phyloP scores from a whole-genome alignment of 2,888 invertebrate genomes.

The Oegoconia quadripuncta region DNA sequence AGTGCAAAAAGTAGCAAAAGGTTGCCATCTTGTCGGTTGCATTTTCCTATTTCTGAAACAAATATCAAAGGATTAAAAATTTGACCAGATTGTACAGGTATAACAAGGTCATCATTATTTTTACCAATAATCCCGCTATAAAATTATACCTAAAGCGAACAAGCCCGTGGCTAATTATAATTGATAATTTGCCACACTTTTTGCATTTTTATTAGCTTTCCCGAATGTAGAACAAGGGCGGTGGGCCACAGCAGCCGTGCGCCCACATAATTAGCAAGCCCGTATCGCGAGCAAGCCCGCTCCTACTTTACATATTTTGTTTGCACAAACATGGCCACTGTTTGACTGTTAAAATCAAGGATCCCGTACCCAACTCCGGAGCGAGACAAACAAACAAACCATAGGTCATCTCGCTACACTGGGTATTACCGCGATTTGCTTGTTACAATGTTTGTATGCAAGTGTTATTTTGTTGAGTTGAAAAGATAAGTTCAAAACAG shows the following conservation, averaged over 20 bases:
- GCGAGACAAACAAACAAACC: conserved; percentile 43
- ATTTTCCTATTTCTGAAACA: too few species aligned
- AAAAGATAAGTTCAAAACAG: conserved; percentile 37
- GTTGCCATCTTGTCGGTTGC: too few species aligned
- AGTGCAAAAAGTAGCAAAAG: too few species aligned
- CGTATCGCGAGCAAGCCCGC: conserved; percentile 66
- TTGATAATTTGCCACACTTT: conserved; percentile 67
- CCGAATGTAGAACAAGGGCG: conserved; percentile 59
- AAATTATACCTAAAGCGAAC: neutral
- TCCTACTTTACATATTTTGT: conserved; percentile 76
- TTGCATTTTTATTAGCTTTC: conserved; percentile 68
- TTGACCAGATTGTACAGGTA: too few species aligned
- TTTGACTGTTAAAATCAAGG: conserved; percentile 74
- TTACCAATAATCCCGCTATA: neutral
- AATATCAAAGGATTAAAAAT: too few species aligned
- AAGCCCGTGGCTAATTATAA: conserved; percentile 55
- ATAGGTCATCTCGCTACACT: conserved; percentile 39
- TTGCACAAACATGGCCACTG: conserved; percentile 68
- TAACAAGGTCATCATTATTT: too few species aligned
- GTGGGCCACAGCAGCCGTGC: conserved; percentile 59
- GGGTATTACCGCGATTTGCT: too few species aligned
- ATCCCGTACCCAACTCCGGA: conserved; percentile 51
- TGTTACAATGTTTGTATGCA: too few species aligned
- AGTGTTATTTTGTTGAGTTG: neutral
- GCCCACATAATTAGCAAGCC: conserved; percentile 68